A percentile compares a stretch with the other conserved stretches of the same genome.
Evolutionary conservation across 1,140 invertebrate genomes (phyloP).

Genomic region (Aphis craccivora): DNA sequence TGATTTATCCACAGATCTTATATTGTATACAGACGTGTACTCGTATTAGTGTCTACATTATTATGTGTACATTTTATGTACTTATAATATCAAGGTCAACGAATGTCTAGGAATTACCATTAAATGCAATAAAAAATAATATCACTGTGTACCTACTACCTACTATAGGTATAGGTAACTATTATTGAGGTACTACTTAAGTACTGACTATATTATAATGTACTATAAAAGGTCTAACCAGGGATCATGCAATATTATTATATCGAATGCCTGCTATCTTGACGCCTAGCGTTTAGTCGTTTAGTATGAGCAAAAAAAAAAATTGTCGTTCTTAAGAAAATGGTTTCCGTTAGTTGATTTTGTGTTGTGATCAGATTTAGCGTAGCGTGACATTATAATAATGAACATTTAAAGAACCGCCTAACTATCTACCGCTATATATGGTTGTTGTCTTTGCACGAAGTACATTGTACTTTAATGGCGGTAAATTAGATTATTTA

Average conservation of each 20-base stretch:
- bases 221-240: background rate
- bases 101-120: background rate
- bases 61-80: background rate
- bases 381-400: constrained; percentile 34
- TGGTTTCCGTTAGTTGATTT: constrained; percentile 27
- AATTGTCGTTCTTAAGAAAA: background rate
- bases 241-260: background rate
- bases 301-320: background rate
- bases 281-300: background rate
- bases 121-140: background rate
- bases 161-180: no score
- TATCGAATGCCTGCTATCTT: background rate
- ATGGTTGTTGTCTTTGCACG: constrained; percentile 15
- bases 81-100: background rate
- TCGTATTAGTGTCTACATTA: background rate
- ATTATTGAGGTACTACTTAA: background rate
- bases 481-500: constrained; percentile 7
- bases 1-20: background rate
- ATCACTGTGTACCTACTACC: background rate
- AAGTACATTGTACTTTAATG: constrained; percentile 8
- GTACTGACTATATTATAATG: background rate
- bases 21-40: background rate
- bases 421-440: background rate
- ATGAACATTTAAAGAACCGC: constrained; percentile 18
- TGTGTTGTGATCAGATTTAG: constrained; percentile 6